Evolutionary conservation across 92 coral and sea anemone genomes (phyloP).

Genomic region (Phenganax stokvisi): DNA sequence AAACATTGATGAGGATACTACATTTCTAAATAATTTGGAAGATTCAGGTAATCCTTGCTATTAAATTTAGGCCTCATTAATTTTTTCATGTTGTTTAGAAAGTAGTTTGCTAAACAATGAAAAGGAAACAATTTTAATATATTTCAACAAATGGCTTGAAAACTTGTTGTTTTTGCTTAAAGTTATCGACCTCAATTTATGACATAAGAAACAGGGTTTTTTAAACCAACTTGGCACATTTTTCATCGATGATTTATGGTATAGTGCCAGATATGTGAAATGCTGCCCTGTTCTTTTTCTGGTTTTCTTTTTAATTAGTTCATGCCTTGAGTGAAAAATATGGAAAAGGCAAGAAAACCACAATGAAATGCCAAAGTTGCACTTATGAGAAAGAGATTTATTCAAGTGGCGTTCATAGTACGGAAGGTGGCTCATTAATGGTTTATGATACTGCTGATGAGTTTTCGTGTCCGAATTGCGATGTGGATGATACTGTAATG

Average conservation of each 20-base stretch:
- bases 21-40: not conserved
- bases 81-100: slow-evolving; percentile 5
- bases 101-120: not conserved
- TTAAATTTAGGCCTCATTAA: not conserved
- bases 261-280: not conserved
- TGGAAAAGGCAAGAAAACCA: slow-evolving; percentile 2
- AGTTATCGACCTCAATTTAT: too few relatives aligned
- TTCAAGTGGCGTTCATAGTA: slow-evolving; percentile 2
- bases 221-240: not conserved
- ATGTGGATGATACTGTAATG: not conserved
- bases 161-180: too few relatives aligned
- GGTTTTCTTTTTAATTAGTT: slow-evolving; percentile 1
- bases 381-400: not conserved
- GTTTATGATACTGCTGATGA: not conserved
- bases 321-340: not conserved
- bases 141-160: too few relatives aligned
- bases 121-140: not conserved
- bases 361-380: slow-evolving; percentile 4
- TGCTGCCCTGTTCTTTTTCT: not conserved
- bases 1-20: slow-evolving; percentile 1
- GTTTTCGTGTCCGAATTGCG: not conserved
- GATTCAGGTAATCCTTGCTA: not conserved
- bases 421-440: not conserved
- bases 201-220: not conserved
- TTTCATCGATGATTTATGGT: not conserved